Conservation (phyloP, 2,888 invertebrate genomes). For the Pollenia labialis region DNA sequence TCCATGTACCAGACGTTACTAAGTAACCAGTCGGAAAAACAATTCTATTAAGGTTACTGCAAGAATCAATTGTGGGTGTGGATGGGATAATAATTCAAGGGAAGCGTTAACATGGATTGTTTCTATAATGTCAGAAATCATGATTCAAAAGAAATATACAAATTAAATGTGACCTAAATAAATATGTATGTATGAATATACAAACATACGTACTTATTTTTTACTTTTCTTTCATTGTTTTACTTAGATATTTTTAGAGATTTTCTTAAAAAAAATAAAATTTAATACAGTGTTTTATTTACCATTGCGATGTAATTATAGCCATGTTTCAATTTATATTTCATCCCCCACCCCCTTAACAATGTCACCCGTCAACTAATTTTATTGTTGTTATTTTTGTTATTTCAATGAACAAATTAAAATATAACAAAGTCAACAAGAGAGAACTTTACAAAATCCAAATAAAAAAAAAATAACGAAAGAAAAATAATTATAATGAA, state of each 20-base stretch:
- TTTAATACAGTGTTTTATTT: background rate
- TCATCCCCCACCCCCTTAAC: background rate
- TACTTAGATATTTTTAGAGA: background rate
- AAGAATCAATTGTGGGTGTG: no score
- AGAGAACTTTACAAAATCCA: constrained; percentile 1
- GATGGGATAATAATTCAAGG: no score
- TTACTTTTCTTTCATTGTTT: background rate
- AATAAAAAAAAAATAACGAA: background rate
- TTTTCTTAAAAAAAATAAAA: background rate
- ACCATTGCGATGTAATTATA: constrained; percentile 2
- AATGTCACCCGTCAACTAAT: background rate
- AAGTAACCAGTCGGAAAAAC: no score
- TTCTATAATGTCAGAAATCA: no score
- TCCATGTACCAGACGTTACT: no score
- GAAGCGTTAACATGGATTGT: no score
- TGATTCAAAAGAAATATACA: no score
- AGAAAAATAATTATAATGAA: constrained; percentile 49
- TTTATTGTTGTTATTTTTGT: background rate
- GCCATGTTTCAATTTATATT: constrained; percentile 15
- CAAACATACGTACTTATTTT: background rate
- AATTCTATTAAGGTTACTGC: no score
- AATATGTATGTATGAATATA: background rate
- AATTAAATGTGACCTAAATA: background rate
- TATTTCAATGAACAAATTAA: constrained; percentile 33
- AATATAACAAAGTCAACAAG: constrained; percentile 39